phyloP scores from a whole-genome alignment of 2,888 invertebrate species.

The Cheilosia soror region DNA sequence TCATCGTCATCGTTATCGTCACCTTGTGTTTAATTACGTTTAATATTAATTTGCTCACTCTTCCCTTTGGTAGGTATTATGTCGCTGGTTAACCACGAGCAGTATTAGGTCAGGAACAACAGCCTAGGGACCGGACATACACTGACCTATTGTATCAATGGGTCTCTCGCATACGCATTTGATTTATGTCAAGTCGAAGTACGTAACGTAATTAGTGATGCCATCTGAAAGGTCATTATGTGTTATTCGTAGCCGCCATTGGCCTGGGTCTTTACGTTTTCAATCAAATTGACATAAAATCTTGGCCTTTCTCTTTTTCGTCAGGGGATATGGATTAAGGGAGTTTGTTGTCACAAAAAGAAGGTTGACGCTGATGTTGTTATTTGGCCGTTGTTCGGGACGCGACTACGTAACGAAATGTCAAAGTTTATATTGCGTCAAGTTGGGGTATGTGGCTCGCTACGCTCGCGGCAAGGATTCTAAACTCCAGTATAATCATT shows the following conservation, averaged over 20 bases:
- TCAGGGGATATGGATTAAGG: neutral
- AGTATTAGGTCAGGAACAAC: neutral
- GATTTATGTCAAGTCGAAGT: slow-evolving; percentile 15
- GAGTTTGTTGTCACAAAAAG: no score
- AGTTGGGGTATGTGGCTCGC: no score
- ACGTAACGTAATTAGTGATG: neutral
- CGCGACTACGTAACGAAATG: no score
- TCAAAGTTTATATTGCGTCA: no score
- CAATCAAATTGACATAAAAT: slow-evolving; percentile 43
- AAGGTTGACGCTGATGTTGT: no score
- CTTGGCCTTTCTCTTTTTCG: neutral
- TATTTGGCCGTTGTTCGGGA: no score
- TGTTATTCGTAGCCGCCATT: slow-evolving; percentile 24
- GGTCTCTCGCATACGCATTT: neutral
- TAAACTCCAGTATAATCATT: no score
- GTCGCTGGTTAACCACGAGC: no score
- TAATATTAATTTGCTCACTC: slow-evolving; percentile 49
- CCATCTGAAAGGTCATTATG: slow-evolving; percentile 11
- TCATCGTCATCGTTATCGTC: slow-evolving; percentile 58
- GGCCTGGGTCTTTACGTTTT: neutral
- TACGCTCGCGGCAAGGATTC: no score
- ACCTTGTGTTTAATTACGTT: slow-evolving; percentile 63
- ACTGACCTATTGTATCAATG: neutral
- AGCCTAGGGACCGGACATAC: neutral
- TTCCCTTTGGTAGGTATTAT: neutral